Conservation (phyloP, 2,797 vertebrate species). For the Sebastes vulpes region DNA sequence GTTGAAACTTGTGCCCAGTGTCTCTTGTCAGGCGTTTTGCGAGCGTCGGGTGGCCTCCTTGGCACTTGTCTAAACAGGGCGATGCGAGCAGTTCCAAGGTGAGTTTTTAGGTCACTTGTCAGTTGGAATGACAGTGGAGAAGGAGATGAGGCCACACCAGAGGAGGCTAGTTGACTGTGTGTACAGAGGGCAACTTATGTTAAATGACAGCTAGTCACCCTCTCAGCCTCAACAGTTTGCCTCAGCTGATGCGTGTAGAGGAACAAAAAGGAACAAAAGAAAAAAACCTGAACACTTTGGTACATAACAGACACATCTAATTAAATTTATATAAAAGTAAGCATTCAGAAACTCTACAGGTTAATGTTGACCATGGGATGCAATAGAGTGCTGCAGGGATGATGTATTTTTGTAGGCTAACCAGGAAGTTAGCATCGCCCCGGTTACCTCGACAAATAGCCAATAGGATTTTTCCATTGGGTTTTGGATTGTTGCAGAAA, state of each 20-base stretch:
- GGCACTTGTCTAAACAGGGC: conserved; percentile 73
- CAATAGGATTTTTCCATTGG: background rate
- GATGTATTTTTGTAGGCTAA: background rate
- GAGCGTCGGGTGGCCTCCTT: conserved; percentile 29
- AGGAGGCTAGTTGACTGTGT: conserved; percentile 59
- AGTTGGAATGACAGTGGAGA: conserved; percentile 68
- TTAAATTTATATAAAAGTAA: background rate
- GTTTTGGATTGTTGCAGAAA: background rate
- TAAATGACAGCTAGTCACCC: conserved; percentile 42
- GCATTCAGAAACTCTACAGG: background rate
- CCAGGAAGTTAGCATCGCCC: background rate
- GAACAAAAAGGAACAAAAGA: background rate
- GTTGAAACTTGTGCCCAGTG: conserved; percentile 59
- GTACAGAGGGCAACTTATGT: conserved; percentile 52
- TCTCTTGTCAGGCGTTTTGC: conserved; percentile 62
- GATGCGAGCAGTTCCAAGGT: conserved; percentile 75
- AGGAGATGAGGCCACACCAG: conserved; percentile 51
- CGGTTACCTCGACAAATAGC: rapidly evolving
- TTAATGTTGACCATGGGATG: background rate
- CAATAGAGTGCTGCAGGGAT: background rate
- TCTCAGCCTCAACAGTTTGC: conserved; percentile 32
- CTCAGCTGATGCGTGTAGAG: conserved; percentile 1
- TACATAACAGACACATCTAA: background rate
- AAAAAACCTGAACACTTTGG: background rate
- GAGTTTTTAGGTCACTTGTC: conserved; percentile 82